Conservation (phyloP, 2,797 vertebrate genomes). For the Danio kyathit region DNA sequence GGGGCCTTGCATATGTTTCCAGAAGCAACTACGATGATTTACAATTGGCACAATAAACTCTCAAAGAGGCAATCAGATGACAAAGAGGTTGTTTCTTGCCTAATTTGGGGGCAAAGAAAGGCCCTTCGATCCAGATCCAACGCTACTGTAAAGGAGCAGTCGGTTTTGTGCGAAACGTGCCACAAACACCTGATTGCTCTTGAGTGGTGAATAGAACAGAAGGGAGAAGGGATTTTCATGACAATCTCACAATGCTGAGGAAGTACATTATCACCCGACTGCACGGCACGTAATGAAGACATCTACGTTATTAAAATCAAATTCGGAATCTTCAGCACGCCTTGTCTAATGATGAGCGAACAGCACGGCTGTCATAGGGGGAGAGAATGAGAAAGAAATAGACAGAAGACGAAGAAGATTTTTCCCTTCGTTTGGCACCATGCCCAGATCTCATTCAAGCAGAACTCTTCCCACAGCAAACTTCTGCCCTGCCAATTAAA, state of each 20-base stretch:
- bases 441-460: constrained; percentile 97
- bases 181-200: constrained; percentile 85
- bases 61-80: constrained; percentile 36
- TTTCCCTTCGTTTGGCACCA: constrained; percentile 94
- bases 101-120: constrained; percentile 61
- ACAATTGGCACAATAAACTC: constrained; percentile 36
- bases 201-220: constrained; percentile 72
- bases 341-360: constrained; percentile 90
- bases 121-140: constrained; percentile 70
- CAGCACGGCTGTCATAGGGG: constrained; percentile 88
- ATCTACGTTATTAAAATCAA: constrained; percentile 94
- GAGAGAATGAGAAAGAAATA: constrained; percentile 80
- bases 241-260: constrained; percentile 79
- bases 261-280: constrained; percentile 81
- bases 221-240: constrained; percentile 76
- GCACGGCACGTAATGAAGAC: constrained; percentile 89
- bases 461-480: constrained; percentile 92
- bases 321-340: constrained; percentile 88
- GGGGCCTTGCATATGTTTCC: constrained; percentile 18
- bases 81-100: constrained; percentile 46
- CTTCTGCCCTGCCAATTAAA: constrained; percentile 89
- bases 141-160: constrained; percentile 69
- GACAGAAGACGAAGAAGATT: constrained; percentile 61
- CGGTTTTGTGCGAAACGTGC: constrained; percentile 76
- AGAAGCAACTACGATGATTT: constrained; percentile 42